Base-by-base conservation (phyloP, 2,888 invertebrate genomes). In the Lumbricus terrestris region DNA sequence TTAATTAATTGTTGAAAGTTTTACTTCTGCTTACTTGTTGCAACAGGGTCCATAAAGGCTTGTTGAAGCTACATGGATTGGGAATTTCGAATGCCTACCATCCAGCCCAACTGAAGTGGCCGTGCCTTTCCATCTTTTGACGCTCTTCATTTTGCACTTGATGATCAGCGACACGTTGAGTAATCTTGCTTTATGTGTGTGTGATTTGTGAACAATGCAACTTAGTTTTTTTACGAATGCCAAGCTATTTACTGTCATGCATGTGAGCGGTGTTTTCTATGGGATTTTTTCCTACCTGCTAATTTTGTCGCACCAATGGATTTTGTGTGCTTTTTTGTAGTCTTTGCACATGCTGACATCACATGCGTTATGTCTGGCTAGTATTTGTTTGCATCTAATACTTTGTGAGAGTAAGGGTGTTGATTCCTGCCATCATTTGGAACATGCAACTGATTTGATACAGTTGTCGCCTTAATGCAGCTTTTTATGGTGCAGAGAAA, bases 41-140 rank as follows among this genome's bases (percentile, higher is more conserved):
- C 29, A 69, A 85, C 37, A 85, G 85, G 37, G 85, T 85, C 23
- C 85, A 85, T 85, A 29, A 85, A 85, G 85, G 85, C 37, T 35
- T 85, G 85, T 4, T 85, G 35, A 85, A 85, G 85, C 35, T 85
- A 35, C 85, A 85, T 85, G 85, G 85, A 1, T 85, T 85, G 85
- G 85, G 85, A 35, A 85, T 85, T 35, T 35, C 85, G 15, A 35
- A 34, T 35, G 23, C n/a, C 37, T 85, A 85, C 37, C 85, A 8
- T 35, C 85, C 85, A 35, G 5, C 85, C 29, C 85, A 85, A 23
- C n/a, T 85, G 37, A 85, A 85, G 85, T 85, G 85, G 85, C 85
- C 85, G 34, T 85, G 85, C 35, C 85, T 85, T 35, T 29, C 85
- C 3, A 85, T 85, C 35, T 85, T 85, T 23, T 85, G 23, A 37